Percentiles rank a stretch among this genome's conserved stretches.
Conservation (phyloP, 2,797 vertebrate species). For the Acanthornis magna region DNA sequence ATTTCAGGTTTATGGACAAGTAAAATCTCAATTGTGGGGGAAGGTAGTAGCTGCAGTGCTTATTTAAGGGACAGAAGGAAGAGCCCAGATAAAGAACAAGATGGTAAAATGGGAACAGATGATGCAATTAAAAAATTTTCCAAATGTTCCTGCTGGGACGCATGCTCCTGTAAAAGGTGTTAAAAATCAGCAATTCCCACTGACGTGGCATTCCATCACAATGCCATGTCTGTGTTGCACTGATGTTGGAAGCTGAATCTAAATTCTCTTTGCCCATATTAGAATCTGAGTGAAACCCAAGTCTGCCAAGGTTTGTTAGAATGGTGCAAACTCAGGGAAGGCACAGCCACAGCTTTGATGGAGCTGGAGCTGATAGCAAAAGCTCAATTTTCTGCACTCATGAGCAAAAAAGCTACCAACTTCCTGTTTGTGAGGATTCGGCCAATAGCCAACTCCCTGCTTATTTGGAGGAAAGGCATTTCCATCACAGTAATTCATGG, state of each 20-base stretch:
- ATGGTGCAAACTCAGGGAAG: background rate
- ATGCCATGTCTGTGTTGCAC: background rate
- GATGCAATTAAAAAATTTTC: background rate
- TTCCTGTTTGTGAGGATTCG: background rate
- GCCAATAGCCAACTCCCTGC: background rate
- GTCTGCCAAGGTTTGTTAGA: background rate
- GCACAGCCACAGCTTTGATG: background rate
- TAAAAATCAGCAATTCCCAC: background rate
- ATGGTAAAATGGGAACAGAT: background rate
- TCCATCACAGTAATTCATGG: background rate
- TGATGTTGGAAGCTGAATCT: background rate
- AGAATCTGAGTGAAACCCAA: background rate
- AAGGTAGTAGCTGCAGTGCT: background rate
- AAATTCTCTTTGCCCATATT: background rate
- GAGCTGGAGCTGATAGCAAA: background rate
- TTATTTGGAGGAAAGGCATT: background rate
- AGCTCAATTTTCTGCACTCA: background rate
- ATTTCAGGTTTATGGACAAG: background rate
- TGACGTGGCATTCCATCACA: accelerated
- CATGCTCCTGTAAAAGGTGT: background rate
- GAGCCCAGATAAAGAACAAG: background rate
- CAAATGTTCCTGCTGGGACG: background rate
- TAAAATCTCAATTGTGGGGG: background rate
- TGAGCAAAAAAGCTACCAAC: background rate
- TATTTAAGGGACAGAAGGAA: background rate